A percentile compares a stretch with the other conserved stretches of the same genome.
phyloP scores from a whole-genome alignment of 2,797 vertebrate species.

The Pipistrellus kuhlii region DNA sequence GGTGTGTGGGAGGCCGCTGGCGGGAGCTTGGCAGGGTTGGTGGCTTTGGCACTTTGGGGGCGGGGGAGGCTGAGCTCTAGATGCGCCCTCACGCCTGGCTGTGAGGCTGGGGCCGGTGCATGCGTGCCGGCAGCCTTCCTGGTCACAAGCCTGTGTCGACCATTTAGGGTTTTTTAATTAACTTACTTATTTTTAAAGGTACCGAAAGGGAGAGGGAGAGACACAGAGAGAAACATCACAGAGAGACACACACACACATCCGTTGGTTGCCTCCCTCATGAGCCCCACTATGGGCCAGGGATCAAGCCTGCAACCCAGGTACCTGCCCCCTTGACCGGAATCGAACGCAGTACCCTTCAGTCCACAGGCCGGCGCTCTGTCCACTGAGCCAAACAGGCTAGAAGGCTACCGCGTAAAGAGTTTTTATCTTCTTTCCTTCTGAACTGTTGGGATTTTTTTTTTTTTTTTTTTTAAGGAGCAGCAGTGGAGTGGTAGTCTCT shows the following conservation, averaged over 20 bases:
- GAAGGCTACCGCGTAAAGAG: too few species aligned
- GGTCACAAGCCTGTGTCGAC: not conserved
- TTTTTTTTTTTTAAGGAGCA: not conserved
- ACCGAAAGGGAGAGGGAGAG: too few species aligned
- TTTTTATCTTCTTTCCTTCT: not conserved
- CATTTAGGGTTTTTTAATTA: not conserved
- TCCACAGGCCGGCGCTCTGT: too few species aligned
- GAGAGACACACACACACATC: too few species aligned
- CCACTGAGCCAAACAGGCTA: too few species aligned
- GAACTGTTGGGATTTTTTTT: not conserved
- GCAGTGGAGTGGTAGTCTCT: not conserved
- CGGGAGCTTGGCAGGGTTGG: not conserved
- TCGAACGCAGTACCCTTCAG: too few species aligned
- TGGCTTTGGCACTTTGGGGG: not conserved
- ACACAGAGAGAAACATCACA: too few species aligned
- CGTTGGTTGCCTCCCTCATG: too few species aligned
- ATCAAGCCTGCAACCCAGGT: too few species aligned
- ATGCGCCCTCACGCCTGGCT: fast-evolving
- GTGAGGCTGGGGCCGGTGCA: not conserved
- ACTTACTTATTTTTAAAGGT: not conserved
- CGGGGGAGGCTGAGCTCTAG: not conserved
- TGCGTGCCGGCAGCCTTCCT: fast-evolving
- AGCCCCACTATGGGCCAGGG: too few species aligned
- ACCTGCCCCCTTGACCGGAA: too few species aligned
- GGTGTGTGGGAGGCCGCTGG: not conserved